Evolutionary conservation across 2,888 invertebrate genomes (phyloP).

Genomic region (Choristoneura rosaceana): DNA sequence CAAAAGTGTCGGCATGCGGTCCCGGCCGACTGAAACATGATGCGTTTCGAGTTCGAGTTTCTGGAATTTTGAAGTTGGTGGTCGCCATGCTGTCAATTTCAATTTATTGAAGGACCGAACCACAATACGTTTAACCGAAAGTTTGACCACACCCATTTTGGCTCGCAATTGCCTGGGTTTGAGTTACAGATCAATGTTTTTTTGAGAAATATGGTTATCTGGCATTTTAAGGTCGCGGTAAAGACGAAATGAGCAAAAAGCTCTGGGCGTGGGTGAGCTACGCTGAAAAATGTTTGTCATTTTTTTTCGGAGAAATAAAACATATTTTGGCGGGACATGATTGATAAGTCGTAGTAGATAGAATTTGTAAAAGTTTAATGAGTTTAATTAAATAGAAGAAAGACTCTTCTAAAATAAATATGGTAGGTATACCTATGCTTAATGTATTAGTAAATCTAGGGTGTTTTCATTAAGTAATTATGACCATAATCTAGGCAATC

Average conservation of each 20-base stretch:
- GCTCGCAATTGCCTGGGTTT: conserved; percentile 35
- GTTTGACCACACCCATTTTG: conserved; percentile 30
- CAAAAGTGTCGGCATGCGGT: conserved; percentile 60
- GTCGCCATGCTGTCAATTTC: conserved; percentile 51
- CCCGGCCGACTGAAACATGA: conserved; percentile 65
- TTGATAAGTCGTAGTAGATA: neutral
- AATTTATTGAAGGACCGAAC: conserved; percentile 49
- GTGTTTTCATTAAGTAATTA: neutral
- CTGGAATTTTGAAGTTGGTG: conserved; percentile 61
- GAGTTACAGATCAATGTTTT: conserved; percentile 29
- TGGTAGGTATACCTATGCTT: too few species aligned
- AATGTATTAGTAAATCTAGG: neutral
- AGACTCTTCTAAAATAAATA: too few species aligned
- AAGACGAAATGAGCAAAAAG: conserved; percentile 11
- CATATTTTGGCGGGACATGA: neutral
- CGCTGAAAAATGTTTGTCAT: neutral
- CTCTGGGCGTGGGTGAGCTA: conserved; percentile 15
- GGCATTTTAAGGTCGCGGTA: conserved; percentile 25
- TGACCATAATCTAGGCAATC: too few species aligned
- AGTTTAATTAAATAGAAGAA: too few species aligned
- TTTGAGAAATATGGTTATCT: conserved; percentile 14
- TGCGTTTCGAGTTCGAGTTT: conserved; percentile 54
- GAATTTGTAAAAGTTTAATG: too few species aligned
- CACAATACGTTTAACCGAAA: conserved; percentile 38
- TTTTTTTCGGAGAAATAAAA: neutral